phyloP scores from a whole-genome alignment of 2,113 vertebrate genomes.

The Ceratotherium simum region DNA sequence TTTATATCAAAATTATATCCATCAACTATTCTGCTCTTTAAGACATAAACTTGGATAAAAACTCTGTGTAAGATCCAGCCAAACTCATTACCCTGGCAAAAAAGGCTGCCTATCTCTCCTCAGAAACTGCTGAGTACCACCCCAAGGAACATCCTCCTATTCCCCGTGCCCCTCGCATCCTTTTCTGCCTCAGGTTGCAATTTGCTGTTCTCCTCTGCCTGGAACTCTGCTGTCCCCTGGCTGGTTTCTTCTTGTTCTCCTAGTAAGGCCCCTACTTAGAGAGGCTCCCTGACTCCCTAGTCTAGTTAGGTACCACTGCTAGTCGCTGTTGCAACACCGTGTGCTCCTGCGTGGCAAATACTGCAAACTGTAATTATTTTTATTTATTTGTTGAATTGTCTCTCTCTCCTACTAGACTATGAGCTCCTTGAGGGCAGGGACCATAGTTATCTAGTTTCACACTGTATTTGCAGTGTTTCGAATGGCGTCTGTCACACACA shows the following conservation, averaged over 20 bases:
- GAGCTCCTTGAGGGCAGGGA: background rate
- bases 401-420: background rate
- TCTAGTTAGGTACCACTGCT: background rate
- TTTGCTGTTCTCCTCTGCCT: accelerated
- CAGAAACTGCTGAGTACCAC: background rate
- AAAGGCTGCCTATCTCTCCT: background rate
- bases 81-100: background rate
- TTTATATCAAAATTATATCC: background rate
- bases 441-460: background rate
- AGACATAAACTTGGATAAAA: background rate
- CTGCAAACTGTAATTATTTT: background rate
- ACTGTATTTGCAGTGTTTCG: background rate
- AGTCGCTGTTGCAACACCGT: background rate
- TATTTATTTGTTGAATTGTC: background rate
- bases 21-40: background rate
- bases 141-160: too few species aligned
- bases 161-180: too few species aligned
- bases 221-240: background rate
- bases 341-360: background rate
- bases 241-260: background rate
- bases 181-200: background rate
- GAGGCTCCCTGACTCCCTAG: background rate
- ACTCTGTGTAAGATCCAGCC: background rate
- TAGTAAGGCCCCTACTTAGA: background rate
- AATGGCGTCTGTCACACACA: background rate